A percentile compares a stretch with the other conserved stretches of the same genome.
Conservation (phyloP, 2,888 invertebrate species). For the Parnassius glacialis region DNA sequence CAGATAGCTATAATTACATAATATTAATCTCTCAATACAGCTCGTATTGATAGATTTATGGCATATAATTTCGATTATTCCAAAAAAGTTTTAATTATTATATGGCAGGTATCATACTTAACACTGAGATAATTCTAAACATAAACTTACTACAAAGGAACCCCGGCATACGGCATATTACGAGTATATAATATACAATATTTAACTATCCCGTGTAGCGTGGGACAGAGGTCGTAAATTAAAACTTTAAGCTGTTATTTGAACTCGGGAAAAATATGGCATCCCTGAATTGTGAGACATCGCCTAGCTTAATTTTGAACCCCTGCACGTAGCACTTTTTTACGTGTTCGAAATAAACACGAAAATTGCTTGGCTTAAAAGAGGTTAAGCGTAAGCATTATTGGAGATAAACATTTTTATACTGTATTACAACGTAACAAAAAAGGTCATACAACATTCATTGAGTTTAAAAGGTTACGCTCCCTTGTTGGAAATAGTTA, state of each 20-base stretch:
- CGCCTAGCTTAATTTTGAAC: conserved; percentile 10
- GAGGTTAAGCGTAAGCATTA: background rate
- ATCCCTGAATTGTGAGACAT: conserved; percentile 13
- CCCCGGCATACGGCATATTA: too few species aligned
- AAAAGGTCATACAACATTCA: too few species aligned
- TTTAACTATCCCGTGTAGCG: conserved; percentile 19
- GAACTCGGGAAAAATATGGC: conserved; percentile 19
- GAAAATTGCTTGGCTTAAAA: conserved; percentile 4
- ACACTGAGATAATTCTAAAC: too few species aligned
- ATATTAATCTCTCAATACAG: too few species aligned
- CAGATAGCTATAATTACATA: too few species aligned
- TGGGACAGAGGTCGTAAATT: conserved; percentile 27
- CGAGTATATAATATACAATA: background rate
- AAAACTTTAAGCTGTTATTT: conserved; percentile 27
- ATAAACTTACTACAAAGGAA: too few species aligned
- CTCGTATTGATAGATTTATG: too few species aligned
- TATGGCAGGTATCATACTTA: too few species aligned
- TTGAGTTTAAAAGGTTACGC: too few species aligned
- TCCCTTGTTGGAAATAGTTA: too few species aligned
- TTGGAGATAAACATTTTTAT: background rate
- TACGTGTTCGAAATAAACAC: conserved; percentile 15
- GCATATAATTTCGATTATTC: too few species aligned
- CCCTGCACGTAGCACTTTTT: conserved; percentile 16
- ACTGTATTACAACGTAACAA: background rate
- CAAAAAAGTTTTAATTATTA: too few species aligned